Base-by-base conservation (phyloP, 2,797 vertebrate species). In the Oophaga sylvatica region DNA sequence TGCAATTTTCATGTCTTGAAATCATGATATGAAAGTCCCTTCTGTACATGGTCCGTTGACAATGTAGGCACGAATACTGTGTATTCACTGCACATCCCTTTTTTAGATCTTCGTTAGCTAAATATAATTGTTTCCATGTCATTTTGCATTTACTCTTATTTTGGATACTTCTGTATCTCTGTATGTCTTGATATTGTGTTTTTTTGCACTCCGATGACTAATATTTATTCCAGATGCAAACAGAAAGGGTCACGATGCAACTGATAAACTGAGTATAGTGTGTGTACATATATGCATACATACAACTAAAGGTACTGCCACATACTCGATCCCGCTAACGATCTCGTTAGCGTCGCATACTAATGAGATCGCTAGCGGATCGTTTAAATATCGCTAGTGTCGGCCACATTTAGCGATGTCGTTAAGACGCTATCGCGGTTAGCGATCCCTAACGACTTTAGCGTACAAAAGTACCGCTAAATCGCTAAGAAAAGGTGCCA, bases 11-110 rank as follows among this genome's bases (percentile, higher is more conserved):
- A 75, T 19, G 31, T 45, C 19, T 80, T 62, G 31, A 29, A 85
- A 85, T 53, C 62, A 48, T 77, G 73, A 67, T 77, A 3, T 85
- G 83, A 85, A 77, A 85, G 41, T 76, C 20, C 4, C 1, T 5
- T 29, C 57, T 48, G 57, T 85, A 45, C 22, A 31, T 59, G 35
- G 22, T 29, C 31, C 29, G n/a, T 20, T 10, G 56, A 59, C 62
- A 26, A 19, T 77, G 71, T 77, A 48, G 71, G n/a, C 15, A 41
- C 15, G 5, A 9, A 20, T 73, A 22, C 56, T 83, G 1, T 22
- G 5, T 62, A 41, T 79, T 68, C 41, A 68, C 9, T 16, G 56
- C 75, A 79, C 20, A 60, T 77, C 83, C 59, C 19, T 26, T 67
- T 78, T 29, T 57, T 60, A 19, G 13, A 6, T 35, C n/a, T 76